Evolutionary conservation across 1,140 invertebrate species (phyloP), one percentile per base, ranked within the genome.

Genomic region (Orchestia grillus): DNA sequence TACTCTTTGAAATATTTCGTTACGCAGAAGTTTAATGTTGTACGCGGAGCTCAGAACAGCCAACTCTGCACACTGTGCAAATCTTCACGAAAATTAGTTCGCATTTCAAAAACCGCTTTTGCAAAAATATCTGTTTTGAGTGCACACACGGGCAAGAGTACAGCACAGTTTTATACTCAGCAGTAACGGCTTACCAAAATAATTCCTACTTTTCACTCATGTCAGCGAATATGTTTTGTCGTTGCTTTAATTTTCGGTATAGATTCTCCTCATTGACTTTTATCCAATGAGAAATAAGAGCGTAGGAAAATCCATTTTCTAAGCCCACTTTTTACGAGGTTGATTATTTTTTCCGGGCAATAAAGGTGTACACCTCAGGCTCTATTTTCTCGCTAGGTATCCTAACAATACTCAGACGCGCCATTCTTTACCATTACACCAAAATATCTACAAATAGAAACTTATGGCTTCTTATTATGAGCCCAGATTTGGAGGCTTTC

Each of bases 401-500:
- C 41, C 92, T 45, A 94, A 94, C 44, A 94, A 94, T 94, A 94
- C 92, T 94, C 92, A 94, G 92, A 44, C 44, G 92, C 40, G 36
- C 92, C 92, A 94, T 94, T 94, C 44, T 44, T 94, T 94, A 94
- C 92, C 92, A 94, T 94, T 94, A 94, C 92, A 94, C 43, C 44
- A 94, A 94, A 94, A 94, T 94, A 94, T 94, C 92, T 94, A 94
- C 92, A 94, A 94, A 94, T 94, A 94, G 92, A 94, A 94, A 94
- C 92, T 44, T 94, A 47, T 94, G 92, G 92, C 36, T 45, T 94
- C 92, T 94, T 94, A 94, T 94, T 94, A 94, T 44, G 44, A 44
- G 43, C 43, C 44, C 92, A 94, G 92, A 94, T 94, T 94, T 94
- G 92, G 92, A 44, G 44, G 92, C 92, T 94, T 94, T 94, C 44